These are phyloP conservation scores for Chaitophorus viminalis DNA, from an alignment of 2,888 invertebrate genomes.

Conservation along the genomic window DNA sequence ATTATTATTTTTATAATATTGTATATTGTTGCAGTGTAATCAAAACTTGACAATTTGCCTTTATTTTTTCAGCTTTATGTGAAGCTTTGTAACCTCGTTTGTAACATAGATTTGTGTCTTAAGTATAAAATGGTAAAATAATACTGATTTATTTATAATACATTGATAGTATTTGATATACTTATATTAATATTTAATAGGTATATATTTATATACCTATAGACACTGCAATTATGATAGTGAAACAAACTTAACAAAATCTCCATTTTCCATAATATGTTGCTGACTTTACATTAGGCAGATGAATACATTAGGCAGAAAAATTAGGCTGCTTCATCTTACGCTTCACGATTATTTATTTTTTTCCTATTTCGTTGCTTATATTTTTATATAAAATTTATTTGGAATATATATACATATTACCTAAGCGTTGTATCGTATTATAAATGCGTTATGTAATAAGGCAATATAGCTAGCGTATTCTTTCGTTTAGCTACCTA, in stretches of 20 bases:
- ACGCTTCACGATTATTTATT: neutral
- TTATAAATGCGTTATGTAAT: neutral
- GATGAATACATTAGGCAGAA: neutral
- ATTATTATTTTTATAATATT: too few relatives aligned
- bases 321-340: neutral
- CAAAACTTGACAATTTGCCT: neutral
- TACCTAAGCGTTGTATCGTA: neutral
- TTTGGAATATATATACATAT: neutral
- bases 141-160: neutral
- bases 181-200: too few relatives aligned
- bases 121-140: neutral
- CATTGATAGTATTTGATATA: too few relatives aligned
- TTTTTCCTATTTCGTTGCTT: neutral
- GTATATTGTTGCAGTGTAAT: neutral
- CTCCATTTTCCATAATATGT: neutral
- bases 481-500: neutral
- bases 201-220: neutral
- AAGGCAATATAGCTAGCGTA: neutral
- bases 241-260: neutral
- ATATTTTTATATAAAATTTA: neutral
- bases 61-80: neutral
- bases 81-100: neutral
- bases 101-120: neutral
- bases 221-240: neutral
- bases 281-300: neutral